phyloP scores from a whole-genome alignment of 2,113 vertebrate species.

The Rafetus swinhoei region DNA sequence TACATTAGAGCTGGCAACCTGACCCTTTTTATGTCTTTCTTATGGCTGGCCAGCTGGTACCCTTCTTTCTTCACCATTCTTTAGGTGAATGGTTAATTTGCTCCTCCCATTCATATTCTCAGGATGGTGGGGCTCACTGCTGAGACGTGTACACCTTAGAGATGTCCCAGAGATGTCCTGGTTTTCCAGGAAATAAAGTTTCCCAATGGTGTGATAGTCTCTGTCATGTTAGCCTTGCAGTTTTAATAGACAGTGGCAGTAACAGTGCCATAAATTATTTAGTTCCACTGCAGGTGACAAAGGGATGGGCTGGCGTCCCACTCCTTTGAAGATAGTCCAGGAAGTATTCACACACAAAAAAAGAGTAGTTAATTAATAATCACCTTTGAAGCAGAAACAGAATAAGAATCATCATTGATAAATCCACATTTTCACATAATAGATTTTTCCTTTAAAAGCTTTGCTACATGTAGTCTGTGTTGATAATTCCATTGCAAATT shows the following conservation, averaged over 20 bases:
- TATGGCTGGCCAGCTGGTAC: neutral
- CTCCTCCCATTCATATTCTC: neutral
- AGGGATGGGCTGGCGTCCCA: neutral
- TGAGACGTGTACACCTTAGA: neutral
- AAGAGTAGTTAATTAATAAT: neutral
- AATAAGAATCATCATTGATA: neutral
- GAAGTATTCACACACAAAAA: neutral
- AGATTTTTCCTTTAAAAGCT: neutral
- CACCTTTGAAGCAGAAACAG: neutral
- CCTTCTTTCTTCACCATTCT: neutral
- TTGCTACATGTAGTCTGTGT: neutral
- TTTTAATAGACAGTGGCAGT: neutral
- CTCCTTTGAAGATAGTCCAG: neutral
- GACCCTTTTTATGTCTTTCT: neutral
- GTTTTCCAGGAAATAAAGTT: neutral
- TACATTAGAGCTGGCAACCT: neutral
- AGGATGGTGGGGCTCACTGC: neutral
- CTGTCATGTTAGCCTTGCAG: neutral
- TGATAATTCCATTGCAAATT: neutral
- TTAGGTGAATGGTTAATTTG: neutral
- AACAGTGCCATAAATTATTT: neutral
- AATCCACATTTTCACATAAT: neutral
- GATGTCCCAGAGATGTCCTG: neutral
- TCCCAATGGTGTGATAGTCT: neutral
- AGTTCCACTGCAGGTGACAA: neutral